Conservation (phyloP, 1,140 invertebrate genomes). For the Pseudomyrmex gracilis region DNA sequence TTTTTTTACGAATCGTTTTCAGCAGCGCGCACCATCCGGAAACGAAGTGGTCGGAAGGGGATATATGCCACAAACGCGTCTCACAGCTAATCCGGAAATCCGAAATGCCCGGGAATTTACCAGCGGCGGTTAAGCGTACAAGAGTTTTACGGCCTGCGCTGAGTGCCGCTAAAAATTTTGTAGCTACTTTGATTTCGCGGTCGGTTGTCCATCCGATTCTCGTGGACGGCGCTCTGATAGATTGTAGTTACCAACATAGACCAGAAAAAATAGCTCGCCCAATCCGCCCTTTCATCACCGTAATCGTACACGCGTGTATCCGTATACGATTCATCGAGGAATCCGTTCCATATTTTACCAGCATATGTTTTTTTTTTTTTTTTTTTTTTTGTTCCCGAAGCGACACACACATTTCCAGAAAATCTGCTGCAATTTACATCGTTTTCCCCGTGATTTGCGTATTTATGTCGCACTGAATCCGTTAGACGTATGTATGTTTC, state of each 20-base stretch:
- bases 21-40: conserved; percentile 23
- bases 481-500: conserved; percentile 2
- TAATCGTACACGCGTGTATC: neutral
- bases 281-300: neutral
- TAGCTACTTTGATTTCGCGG: conserved; percentile 27
- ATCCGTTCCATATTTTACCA: neutral
- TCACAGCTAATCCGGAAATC: conserved; percentile 68
- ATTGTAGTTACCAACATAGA: neutral
- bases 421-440: neutral
- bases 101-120: conserved; percentile 62
- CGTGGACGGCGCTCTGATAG: neutral
- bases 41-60: conserved; percentile 46
- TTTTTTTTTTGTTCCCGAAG: too few species aligned
- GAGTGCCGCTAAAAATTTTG: conserved; percentile 45
- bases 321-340: neutral
- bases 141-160: conserved; percentile 53
- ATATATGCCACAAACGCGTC: conserved; percentile 33
- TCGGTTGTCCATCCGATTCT: conserved; percentile 45
- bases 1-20: conserved; percentile 34
- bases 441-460: conserved; percentile 25
- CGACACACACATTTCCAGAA: neutral
- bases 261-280: neutral
- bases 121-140: conserved; percentile 36
- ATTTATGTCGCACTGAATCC: conserved; percentile 28
- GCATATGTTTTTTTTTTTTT: neutral